Evolutionary conservation across 2,888 invertebrate species (phyloP).

Genomic region (Caradrina kadenii): DNA sequence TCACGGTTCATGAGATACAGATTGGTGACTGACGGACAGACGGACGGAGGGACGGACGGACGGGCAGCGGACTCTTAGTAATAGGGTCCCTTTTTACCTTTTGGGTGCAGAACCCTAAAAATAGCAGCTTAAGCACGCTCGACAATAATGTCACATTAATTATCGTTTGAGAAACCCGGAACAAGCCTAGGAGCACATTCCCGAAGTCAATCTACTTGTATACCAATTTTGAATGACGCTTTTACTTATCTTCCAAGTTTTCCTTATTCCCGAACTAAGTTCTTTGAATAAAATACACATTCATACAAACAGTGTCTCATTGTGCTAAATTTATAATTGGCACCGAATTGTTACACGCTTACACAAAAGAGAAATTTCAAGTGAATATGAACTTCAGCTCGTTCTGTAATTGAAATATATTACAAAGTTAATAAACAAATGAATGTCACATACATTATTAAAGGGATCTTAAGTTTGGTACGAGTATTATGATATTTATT

Average conservation of each 20-base stretch:
- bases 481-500: neutral
- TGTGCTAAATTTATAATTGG: slow-evolving; percentile 5
- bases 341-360: neutral
- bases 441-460: neutral
- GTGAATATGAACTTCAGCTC: neutral
- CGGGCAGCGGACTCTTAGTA: too few relatives aligned
- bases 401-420: neutral
- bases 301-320: neutral
- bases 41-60: too few relatives aligned
- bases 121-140: too few relatives aligned
- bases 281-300: neutral
- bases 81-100: too few relatives aligned
- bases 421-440: slow-evolving; percentile 20
- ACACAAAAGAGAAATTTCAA: neutral
- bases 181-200: too few relatives aligned
- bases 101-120: too few relatives aligned
- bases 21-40: too few relatives aligned
- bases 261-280: neutral
- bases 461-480: neutral
- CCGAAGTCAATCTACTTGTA: too few relatives aligned
- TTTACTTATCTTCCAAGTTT: neutral
- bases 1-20: too few relatives aligned
- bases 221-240: too few relatives aligned
- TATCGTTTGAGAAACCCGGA: too few relatives aligned
- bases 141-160: too few relatives aligned